These are phyloP conservation scores for Apotomis turbidana DNA, from an alignment of 2,888 invertebrate genomes.

Conservation along the genomic window DNA sequence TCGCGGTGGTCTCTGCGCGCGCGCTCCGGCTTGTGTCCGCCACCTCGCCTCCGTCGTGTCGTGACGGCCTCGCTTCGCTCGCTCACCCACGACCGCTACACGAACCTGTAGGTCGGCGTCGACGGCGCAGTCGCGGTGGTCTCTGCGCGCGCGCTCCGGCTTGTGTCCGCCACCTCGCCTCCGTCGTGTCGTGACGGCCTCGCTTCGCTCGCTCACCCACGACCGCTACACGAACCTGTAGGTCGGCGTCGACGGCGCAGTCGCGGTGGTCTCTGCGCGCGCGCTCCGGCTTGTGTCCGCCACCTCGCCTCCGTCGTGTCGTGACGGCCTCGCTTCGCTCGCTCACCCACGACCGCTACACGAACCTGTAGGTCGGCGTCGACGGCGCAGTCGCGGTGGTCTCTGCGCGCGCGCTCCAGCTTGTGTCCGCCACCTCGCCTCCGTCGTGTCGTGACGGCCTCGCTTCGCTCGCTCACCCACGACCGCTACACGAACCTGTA, in stretches of 20 bases:
- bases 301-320: no score
- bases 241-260: constrained; percentile 35
- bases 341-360: not conserved
- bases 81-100: not conserved
- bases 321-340: not conserved
- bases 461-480: not conserved
- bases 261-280: constrained; percentile 42
- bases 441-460: not conserved
- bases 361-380: constrained; percentile 10
- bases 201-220: not conserved
- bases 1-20: constrained; percentile 42
- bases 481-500: not conserved
- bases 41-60: no score
- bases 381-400: not conserved
- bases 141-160: not conserved
- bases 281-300: constrained; percentile 78
- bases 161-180: not conserved
- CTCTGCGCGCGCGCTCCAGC: not conserved
- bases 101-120: constrained; percentile 10
- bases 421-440: not conserved
- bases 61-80: not conserved
- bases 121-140: not conserved
- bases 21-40: constrained; percentile 78
- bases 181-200: not conserved
- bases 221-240: not conserved